Evolutionary conservation across 2,797 vertebrate species (phyloP).

Genomic region (Spea hammondii): DNA sequence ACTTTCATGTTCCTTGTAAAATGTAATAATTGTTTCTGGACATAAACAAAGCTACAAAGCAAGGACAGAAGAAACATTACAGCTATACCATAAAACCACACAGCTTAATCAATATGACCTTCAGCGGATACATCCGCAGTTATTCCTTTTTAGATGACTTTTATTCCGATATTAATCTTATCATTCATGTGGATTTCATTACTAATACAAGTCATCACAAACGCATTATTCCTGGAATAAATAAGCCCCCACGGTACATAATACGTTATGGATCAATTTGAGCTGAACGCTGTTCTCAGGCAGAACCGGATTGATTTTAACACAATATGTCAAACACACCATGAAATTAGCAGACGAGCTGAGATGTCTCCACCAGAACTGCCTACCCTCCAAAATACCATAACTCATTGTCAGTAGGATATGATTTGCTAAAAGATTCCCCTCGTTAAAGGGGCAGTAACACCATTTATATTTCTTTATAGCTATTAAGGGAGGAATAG

Average conservation of each 20-base stretch:
- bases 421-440: too few species aligned
- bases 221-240: conserved; percentile 4
- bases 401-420: too few species aligned
- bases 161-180: conserved; percentile 5
- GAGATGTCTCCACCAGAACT: background rate
- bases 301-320: conserved; percentile 3
- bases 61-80: background rate
- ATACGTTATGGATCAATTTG: conserved; percentile 9
- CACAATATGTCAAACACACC: conserved; percentile 1
- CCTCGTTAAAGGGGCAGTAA: too few species aligned
- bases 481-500: too few species aligned
- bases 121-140: conserved; percentile 3
- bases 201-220: background rate
- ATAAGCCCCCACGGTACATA: background rate
- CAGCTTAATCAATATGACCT: conserved; percentile 24
- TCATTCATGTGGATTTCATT: background rate
- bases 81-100: conserved; percentile 8
- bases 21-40: too few species aligned
- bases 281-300: background rate
- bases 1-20: too few species aligned
- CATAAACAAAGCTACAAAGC: too few species aligned
- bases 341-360: conserved; percentile 6
- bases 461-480: too few species aligned
- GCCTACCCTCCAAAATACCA: background rate
- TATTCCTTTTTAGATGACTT: background rate